Conservation (phyloP, 2,797 vertebrate species). For the Urocyon cinereoargenteus region DNA sequence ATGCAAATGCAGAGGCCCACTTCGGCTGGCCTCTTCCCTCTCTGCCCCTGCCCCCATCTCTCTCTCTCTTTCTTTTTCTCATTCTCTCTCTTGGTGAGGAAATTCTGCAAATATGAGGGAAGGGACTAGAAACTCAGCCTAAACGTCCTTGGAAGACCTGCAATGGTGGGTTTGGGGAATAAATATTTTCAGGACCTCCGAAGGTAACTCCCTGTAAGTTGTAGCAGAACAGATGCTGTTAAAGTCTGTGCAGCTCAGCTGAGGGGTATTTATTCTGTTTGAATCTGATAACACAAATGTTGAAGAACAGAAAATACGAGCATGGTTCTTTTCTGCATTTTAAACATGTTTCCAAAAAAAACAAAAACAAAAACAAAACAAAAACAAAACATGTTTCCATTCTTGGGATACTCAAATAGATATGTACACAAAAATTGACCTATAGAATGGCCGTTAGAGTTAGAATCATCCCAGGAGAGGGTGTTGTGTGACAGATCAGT, state of each 20-base stretch:
- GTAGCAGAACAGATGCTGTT: background rate
- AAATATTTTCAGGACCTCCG: background rate
- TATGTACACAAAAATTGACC: background rate
- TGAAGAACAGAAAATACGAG: background rate
- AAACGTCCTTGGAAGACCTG: background rate
- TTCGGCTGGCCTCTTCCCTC: background rate
- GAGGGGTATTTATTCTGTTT: background rate
- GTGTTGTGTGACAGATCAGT: background rate
- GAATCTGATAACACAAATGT: background rate
- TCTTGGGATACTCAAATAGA: background rate
- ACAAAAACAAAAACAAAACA: no score
- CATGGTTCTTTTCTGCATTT: background rate
- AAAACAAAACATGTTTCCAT: background rate
- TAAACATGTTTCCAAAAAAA: background rate
- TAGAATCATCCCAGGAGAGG: background rate
- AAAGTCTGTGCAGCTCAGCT: background rate
- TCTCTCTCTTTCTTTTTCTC: no score
- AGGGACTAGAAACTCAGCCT: background rate
- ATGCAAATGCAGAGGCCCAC: background rate
- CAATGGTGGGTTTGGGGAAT: background rate
- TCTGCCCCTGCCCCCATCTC: background rate
- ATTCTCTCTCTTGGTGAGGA: background rate
- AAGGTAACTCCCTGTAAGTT: background rate
- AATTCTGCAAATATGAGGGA: background rate
- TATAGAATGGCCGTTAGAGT: background rate